These are phyloP conservation scores for Aythya fuligula DNA, from an alignment of 2,797 vertebrate species.

Conservation along the genomic window DNA sequence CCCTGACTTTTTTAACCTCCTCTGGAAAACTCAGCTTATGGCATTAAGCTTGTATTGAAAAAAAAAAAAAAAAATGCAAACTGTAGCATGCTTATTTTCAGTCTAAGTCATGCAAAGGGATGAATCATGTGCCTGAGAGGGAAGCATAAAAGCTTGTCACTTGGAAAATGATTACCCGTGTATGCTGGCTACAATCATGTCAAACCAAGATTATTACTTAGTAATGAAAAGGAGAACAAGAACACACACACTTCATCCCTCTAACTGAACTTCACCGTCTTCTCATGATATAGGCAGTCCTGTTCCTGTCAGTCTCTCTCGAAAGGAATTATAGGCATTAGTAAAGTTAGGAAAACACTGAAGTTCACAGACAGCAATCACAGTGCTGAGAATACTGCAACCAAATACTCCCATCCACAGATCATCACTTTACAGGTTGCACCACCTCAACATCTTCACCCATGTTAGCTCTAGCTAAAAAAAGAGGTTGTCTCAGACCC, in stretches of 20 bases:
- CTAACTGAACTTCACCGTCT: neutral
- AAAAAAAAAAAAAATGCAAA: neutral
- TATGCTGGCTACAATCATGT: neutral
- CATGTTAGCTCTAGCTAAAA: neutral
- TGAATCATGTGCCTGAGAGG: neutral
- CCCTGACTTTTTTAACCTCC: neutral
- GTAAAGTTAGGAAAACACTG: neutral
- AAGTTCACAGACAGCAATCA: neutral
- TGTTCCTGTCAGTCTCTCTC: neutral
- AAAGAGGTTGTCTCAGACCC: neutral
- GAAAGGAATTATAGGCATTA: neutral
- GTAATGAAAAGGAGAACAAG: neutral
- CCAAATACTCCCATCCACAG: neutral
- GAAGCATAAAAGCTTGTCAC: neutral
- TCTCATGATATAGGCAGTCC: neutral
- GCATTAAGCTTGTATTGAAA: neutral
- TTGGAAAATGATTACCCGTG: neutral
- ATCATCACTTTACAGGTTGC: neutral
- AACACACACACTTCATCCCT: neutral
- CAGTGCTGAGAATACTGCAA: neutral
- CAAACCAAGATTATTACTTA: neutral
- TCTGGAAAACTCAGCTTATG: neutral
- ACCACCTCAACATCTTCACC: neutral
- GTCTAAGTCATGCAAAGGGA: neutral
- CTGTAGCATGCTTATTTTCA: neutral